Evolutionary conservation across 2,888 invertebrate genomes (phyloP).

Genomic region (Oxytorus armatus): DNA sequence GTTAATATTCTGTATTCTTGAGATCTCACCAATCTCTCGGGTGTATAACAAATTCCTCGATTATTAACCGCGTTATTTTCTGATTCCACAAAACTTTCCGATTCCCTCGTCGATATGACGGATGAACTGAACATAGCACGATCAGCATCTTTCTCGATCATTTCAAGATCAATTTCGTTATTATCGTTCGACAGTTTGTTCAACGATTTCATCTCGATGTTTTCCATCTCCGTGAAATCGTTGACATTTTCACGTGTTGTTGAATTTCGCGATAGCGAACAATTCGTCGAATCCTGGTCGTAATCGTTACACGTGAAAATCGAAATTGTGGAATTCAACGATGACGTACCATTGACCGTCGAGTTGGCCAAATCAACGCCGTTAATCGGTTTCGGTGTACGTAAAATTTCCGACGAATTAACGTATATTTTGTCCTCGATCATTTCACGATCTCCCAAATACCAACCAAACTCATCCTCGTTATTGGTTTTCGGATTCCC

Average conservation of each 20-base stretch:
- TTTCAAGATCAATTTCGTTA: slow-evolving; percentile 69
- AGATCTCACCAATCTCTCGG: slow-evolving; percentile 78
- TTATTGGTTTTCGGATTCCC: slow-evolving; percentile 51
- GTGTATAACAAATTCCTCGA: slow-evolving; percentile 77
- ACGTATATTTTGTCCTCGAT: slow-evolving; percentile 59
- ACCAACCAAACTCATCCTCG: slow-evolving; percentile 81
- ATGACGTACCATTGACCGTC: slow-evolving; percentile 38
- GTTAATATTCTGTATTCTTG: slow-evolving; percentile 79
- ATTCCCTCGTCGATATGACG: slow-evolving; percentile 18
- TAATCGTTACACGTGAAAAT: slow-evolving; percentile 74
- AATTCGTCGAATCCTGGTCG: slow-evolving; percentile 70
- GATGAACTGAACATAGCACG: slow-evolving; percentile 43
- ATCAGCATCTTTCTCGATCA: slow-evolving; percentile 73
- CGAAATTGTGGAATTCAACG: slow-evolving; percentile 71
- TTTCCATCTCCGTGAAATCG: slow-evolving; percentile 59
- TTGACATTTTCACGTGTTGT: slow-evolving; percentile 56
- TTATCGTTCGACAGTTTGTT: slow-evolving; percentile 46
- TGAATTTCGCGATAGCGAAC: slow-evolving; percentile 65
- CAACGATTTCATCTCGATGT: slow-evolving; percentile 72
- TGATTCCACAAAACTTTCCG: slow-evolving; percentile 11
- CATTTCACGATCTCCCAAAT: slow-evolving; percentile 73
- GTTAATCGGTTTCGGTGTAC: neutral
- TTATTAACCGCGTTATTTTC: slow-evolving; percentile 51
- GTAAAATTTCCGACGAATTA: slow-evolving; percentile 5
- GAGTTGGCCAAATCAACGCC: neutral